These are phyloP conservation scores for Aphaenogaster floridana DNA, from an alignment of 1,140 invertebrate species.

Conservation along the genomic window DNA sequence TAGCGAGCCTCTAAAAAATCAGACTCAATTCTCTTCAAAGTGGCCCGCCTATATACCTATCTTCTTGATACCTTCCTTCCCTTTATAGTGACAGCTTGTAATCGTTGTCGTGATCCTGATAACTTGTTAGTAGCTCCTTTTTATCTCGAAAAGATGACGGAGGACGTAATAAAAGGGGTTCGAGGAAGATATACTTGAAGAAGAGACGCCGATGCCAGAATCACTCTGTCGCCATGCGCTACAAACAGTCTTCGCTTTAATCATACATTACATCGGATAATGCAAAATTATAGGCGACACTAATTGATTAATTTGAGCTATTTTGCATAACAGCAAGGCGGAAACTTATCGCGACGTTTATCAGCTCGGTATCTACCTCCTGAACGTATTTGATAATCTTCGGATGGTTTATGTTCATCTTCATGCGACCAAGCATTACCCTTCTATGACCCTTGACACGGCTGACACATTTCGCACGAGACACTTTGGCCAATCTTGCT, in stretches of 20 bases:
- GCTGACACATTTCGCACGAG: slow-evolving; percentile 62
- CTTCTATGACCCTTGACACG: slow-evolving; percentile 57
- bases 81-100: slow-evolving; percentile 50
- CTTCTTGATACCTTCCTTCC: background rate
- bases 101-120: slow-evolving; percentile 44
- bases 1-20: background rate
- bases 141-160: slow-evolving; percentile 17
- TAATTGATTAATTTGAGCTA: background rate
- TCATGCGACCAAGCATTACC: slow-evolving; percentile 37
- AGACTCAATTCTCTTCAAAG: slow-evolving; percentile 53
- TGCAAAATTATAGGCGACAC: background rate
- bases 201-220: background rate
- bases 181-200: slow-evolving; percentile 42
- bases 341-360: background rate
- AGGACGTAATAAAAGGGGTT: slow-evolving; percentile 5
- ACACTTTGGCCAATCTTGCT: slow-evolving; percentile 65
- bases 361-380: slow-evolving; percentile 1
- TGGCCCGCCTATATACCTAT: background rate
- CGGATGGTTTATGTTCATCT: slow-evolving; percentile 4
- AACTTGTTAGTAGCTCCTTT: slow-evolving; percentile 68
- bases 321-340: background rate
- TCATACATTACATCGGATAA: background rate
- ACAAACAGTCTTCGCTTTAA: background rate
- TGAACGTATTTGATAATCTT: slow-evolving; percentile 16
- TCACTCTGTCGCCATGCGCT: background rate